phyloP scores from a whole-genome alignment of 2,113 vertebrate species.

The Saimiri boliviensis region DNA sequence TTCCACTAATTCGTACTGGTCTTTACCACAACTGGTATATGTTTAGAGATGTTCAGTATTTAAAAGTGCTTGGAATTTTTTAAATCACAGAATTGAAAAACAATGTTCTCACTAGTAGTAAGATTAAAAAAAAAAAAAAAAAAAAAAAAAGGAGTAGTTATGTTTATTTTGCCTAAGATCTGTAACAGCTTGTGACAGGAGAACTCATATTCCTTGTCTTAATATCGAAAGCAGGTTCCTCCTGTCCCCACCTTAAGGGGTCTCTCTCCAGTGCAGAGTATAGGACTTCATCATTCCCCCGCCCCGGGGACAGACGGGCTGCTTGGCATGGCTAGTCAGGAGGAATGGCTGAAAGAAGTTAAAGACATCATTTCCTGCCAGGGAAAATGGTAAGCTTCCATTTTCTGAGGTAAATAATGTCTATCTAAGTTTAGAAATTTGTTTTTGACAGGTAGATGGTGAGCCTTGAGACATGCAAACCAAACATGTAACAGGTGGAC shows the following conservation, averaged over 20 bases:
- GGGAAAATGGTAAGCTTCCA: constrained; percentile 6
- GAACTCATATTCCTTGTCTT: neutral
- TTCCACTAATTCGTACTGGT: constrained; percentile 30
- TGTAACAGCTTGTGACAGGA: neutral
- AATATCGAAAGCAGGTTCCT: neutral
- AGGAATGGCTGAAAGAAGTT: neutral
- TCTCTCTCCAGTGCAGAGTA: neutral
- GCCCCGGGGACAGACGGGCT: rapidly evolving
- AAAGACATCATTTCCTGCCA: neutral
- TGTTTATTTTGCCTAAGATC: constrained; percentile 38
- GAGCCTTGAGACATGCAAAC: neutral
- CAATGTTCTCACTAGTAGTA: constrained; percentile 13
- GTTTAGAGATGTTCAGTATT: constrained; percentile 29
- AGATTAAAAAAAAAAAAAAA: neutral
- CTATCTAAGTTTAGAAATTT: neutral
- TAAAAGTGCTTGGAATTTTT: constrained; percentile 1
- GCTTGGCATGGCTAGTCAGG: neutral
- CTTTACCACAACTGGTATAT: constrained; percentile 31
- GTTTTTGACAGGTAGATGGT: neutral
- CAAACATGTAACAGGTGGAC: neutral
- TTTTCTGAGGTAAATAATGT: constrained; percentile 35
- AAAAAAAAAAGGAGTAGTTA: too few species aligned
- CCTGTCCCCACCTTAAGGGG: neutral
- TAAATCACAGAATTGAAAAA: neutral
- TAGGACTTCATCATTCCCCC: neutral